Percentiles rank a stretch among this genome's conserved stretches.
Evolutionary conservation across 2,888 invertebrate species (phyloP).

Genomic region (Zygogramma bicolorata): DNA sequence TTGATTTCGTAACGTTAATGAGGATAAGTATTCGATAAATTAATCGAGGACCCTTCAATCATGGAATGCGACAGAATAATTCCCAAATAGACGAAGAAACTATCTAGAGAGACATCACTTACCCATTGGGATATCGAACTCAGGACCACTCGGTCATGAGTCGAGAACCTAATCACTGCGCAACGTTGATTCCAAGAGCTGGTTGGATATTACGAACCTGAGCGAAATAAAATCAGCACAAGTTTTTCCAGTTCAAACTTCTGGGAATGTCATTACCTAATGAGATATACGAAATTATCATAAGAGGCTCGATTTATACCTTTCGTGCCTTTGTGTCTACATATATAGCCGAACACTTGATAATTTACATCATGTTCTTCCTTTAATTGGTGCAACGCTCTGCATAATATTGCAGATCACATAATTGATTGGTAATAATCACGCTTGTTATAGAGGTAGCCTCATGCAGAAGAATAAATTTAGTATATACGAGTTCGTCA

Average conservation of each 20-base stretch:
- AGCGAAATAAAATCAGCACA: not conserved
- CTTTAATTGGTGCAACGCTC: constrained; percentile 35
- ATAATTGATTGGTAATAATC: constrained; percentile 39
- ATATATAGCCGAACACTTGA: constrained; percentile 28
- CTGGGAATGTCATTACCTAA: constrained; percentile 27
- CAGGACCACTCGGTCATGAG: too few species aligned
- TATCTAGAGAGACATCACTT: too few species aligned
- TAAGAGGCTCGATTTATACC: constrained; percentile 25
- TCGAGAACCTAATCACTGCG: too few species aligned
- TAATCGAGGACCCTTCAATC: too few species aligned
- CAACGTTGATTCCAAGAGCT: too few species aligned
- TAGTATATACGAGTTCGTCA: not conserved
- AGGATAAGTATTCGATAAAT: too few species aligned
- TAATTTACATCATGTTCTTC: constrained; percentile 35
- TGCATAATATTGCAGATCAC: constrained; percentile 29
- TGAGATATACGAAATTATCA: constrained; percentile 29
- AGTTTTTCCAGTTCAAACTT: not conserved
- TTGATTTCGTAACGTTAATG: too few species aligned
- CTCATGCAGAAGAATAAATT: not conserved
- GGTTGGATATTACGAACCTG: too few species aligned
- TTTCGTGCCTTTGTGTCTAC: constrained; percentile 11
- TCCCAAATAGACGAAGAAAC: too few species aligned
- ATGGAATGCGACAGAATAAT: too few species aligned
- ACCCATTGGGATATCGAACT: too few species aligned
- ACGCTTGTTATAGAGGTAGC: constrained; percentile 19